These are phyloP conservation scores for Pheosia gnoma DNA, from an alignment of 2,888 invertebrate genomes.

Conservation along the genomic window DNA sequence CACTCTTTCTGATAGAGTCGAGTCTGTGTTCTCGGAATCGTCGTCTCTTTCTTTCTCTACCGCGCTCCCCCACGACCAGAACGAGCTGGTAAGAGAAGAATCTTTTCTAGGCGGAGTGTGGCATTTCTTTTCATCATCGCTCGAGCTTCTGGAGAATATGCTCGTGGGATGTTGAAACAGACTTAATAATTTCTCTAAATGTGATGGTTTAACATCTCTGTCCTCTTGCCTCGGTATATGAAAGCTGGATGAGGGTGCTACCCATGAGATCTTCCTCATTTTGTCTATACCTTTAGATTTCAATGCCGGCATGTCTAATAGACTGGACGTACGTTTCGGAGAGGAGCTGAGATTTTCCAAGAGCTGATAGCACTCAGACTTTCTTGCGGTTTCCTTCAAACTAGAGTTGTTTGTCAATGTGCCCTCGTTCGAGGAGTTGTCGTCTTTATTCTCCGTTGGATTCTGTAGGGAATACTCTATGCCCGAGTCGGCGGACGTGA, in stretches of 20 bases:
- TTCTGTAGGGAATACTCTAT: conserved; percentile 77
- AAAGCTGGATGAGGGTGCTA: conserved; percentile 77
- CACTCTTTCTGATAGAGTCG: conserved; percentile 75
- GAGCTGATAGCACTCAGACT: conserved; percentile 41
- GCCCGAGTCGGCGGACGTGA: conserved; percentile 78
- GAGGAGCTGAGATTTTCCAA: conserved; percentile 65
- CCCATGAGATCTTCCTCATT: conserved; percentile 86
- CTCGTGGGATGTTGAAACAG: conserved; percentile 86
- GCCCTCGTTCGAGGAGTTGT: conserved; percentile 78
- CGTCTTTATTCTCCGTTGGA: conserved; percentile 68
- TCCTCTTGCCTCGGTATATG: conserved; percentile 70
- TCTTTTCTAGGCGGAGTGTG: conserved; percentile 77
- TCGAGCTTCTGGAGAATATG: conserved; percentile 81
- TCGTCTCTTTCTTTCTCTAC: conserved; percentile 69
- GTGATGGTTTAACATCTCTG: conserved; percentile 79
- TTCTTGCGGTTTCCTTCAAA: conserved; percentile 63
- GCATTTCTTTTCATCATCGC: conserved; percentile 74
- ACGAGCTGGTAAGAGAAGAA: conserved; percentile 71
- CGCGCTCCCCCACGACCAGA: conserved; percentile 78
- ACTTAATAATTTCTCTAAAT: conserved; percentile 86
- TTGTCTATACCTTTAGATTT: conserved; percentile 71
- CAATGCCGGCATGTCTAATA: conserved; percentile 75
- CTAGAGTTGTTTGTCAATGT: conserved; percentile 78
- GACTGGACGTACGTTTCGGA: conserved; percentile 71
- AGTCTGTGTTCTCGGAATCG: conserved; percentile 74